Conservation (phyloP, 2,888 invertebrate species). For the Cactoblastis cactorum region DNA sequence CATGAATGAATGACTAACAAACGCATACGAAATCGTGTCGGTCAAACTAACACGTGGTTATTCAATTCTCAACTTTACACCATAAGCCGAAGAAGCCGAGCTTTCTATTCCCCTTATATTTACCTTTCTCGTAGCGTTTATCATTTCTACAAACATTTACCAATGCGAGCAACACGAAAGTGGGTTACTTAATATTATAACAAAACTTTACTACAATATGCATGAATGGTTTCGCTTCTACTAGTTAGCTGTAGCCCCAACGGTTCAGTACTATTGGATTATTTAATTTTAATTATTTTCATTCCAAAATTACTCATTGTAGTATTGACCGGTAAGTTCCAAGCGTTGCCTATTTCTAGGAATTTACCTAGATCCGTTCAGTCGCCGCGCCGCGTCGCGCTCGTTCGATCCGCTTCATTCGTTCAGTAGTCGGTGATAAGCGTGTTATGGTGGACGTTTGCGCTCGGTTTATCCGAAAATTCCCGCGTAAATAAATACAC, state of each 20-base stretch:
- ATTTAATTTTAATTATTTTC: conserved; percentile 26
- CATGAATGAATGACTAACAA: background rate
- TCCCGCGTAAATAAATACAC: conserved; percentile 48
- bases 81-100: background rate
- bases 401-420: conserved; percentile 45
- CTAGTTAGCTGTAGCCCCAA: background rate
- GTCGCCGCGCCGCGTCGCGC: conserved; percentile 35
- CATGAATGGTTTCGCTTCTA: background rate
- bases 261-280: background rate
- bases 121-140: conserved; percentile 57
- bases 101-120: conserved; percentile 28
- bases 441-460: conserved; percentile 38
- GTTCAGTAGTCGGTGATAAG: conserved; percentile 65
- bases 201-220: conserved; percentile 31
- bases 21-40: background rate
- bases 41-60: background rate
- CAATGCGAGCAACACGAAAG: conserved; percentile 40
- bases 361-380: conserved; percentile 17
- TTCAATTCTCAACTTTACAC: conserved; percentile 1
- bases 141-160: conserved; percentile 53
- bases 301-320: conserved; percentile 17
- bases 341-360: background rate
- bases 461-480: conserved; percentile 23
- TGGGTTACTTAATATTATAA: conserved; percentile 46
- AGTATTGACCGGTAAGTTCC: conserved; percentile 2